A percentile compares a stretch with the other conserved stretches of the same genome.
phyloP scores from a whole-genome alignment of 2,797 vertebrate species.

The Otus scops region DNA sequence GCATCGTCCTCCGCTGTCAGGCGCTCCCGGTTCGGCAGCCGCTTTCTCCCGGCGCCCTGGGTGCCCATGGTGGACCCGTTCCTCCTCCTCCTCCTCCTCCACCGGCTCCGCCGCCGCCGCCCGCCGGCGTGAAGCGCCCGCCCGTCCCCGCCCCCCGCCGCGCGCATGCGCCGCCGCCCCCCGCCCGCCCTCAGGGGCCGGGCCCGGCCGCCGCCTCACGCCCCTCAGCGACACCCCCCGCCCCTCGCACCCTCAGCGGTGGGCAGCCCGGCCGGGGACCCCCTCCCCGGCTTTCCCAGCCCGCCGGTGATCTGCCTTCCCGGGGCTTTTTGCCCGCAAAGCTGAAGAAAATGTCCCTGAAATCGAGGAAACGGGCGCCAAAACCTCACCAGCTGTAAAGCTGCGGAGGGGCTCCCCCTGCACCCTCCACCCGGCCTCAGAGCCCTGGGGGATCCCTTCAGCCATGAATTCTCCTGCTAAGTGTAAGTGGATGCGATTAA shows the following conservation, averaged over 20 bases:
- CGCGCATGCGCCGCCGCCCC: conserved; percentile 15
- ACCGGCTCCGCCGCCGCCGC: conserved; percentile 11
- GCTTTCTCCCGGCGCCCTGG: conserved; percentile 87
- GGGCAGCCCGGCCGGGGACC: too few relatives aligned
- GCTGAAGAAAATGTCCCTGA: neutral
- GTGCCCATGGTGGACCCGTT: conserved; percentile 80
- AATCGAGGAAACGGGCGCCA: neutral
- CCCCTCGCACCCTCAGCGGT: neutral
- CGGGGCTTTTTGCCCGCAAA: neutral
- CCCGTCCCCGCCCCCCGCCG: conserved; percentile 13
- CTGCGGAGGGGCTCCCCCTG: accelerated
- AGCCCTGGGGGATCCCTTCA: neutral
- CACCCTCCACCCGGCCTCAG: neutral
- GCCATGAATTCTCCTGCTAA: neutral
- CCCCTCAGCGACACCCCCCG: too few relatives aligned
- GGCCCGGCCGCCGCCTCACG: neutral
- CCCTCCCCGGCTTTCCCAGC: neutral
- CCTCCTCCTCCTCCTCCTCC: too few relatives aligned
- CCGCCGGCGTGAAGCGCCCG: neutral
- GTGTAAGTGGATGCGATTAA: neutral
- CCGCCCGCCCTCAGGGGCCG: neutral
- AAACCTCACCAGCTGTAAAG: neutral
- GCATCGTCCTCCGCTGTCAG: conserved; percentile 91
- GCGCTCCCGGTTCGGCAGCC: conserved; percentile 87
- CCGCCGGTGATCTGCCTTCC: too few relatives aligned